These are phyloP conservation scores for Crioceris asparagi DNA, from an alignment of 2,888 invertebrate genomes.

Conservation along the genomic window DNA sequence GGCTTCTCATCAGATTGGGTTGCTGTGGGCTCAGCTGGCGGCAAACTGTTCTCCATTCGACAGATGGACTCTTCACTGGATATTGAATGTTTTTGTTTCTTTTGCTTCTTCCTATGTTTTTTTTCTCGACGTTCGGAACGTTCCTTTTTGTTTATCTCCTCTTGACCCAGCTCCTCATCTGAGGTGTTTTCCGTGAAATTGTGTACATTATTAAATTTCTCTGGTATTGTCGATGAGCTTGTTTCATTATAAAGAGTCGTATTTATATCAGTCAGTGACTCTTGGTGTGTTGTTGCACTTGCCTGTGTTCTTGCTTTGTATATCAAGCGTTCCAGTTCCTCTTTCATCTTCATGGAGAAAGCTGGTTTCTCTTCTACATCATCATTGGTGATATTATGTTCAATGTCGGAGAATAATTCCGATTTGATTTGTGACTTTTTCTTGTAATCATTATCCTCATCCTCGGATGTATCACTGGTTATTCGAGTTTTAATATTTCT, in stretches of 20 bases:
- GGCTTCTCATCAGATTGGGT: neutral
- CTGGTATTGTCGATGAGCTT: constrained; percentile 5
- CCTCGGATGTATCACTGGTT: constrained; percentile 69
- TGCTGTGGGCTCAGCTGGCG: neutral
- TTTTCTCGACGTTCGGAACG: constrained; percentile 47
- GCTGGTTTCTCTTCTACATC: constrained; percentile 28
- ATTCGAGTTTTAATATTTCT: constrained; percentile 63
- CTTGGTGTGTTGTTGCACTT: constrained; percentile 31
- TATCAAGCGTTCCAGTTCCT: constrained; percentile 28
- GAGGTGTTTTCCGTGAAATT: constrained; percentile 30
- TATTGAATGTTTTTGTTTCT: constrained; percentile 58
- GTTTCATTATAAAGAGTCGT: no score
- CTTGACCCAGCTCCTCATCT: constrained; percentile 32
- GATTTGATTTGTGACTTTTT: constrained; percentile 47
- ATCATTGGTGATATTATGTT: constrained; percentile 28
- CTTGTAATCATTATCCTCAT: constrained; percentile 54
- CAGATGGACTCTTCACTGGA: constrained; percentile 49
- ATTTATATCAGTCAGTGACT: constrained; percentile 25
- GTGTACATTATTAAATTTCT: constrained; percentile 25
- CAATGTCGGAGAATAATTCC: constrained; percentile 48
- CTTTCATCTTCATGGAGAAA: constrained; percentile 25
- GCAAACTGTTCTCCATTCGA: constrained; percentile 16
- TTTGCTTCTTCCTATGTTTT: constrained; percentile 79
- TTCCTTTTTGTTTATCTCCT: constrained; percentile 25
- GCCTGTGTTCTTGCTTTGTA: constrained; percentile 35